phyloP scores from a whole-genome alignment of 2,797 vertebrate genomes.

The Karalla daura region DNA sequence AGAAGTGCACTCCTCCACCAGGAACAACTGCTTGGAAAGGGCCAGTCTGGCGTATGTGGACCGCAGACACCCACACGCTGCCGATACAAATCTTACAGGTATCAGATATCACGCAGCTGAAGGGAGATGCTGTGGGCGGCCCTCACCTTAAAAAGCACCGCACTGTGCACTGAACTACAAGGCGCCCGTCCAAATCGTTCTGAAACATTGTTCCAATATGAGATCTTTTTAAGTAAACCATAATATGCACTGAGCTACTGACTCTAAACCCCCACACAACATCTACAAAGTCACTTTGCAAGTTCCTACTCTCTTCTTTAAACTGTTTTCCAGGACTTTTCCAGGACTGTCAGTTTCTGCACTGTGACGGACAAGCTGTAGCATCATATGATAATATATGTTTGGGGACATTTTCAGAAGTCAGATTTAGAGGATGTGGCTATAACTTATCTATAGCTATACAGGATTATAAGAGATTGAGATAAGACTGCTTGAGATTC shows the following conservation, averaged over 20 bases:
- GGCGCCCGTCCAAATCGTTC: background rate
- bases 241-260: background rate
- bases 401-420: no score
- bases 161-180: background rate
- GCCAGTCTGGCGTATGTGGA: constrained; percentile 35
- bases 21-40: constrained; percentile 39
- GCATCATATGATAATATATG: no score
- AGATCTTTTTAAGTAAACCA: background rate
- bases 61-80: constrained; percentile 7
- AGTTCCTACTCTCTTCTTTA: no score
- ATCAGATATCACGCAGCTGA: constrained; percentile 34
- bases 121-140: background rate
- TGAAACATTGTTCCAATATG: constrained; percentile 2
- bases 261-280: no score
- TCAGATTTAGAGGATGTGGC: no score
- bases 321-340: no score
- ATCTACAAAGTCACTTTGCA: background rate
- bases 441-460: no score
- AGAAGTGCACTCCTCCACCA: constrained; percentile 43
- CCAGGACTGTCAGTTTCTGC: no score
- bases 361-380: no score
- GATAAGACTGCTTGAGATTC: no score
- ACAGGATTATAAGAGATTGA: no score
- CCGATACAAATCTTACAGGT: constrained; percentile 38
- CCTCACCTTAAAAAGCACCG: background rate